Evolutionary conservation across 2,113 vertebrate species (phyloP).

Genomic region (Grallaria varia): DNA sequence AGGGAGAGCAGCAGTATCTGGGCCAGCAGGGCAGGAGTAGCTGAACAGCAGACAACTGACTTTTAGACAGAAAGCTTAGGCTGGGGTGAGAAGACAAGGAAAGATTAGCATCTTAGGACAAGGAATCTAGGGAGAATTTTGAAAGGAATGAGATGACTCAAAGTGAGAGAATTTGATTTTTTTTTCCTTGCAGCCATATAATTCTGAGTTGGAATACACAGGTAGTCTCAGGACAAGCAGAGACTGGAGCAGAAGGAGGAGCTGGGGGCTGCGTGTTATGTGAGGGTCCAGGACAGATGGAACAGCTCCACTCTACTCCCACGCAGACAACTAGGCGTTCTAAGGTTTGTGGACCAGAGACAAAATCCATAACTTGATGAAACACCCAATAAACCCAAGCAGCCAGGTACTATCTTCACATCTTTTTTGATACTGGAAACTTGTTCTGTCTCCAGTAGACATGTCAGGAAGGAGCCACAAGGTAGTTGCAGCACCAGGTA

Average conservation of each 20-base stretch:
- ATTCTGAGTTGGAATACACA: neutral
- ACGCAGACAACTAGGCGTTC: neutral
- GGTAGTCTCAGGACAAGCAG: neutral
- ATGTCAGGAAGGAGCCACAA: neutral
- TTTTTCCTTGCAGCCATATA: neutral
- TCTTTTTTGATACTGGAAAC: neutral
- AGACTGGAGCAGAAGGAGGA: neutral
- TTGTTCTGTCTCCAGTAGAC: neutral
- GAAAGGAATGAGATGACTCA: neutral
- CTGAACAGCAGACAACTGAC: neutral
- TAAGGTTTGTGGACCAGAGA: too few species aligned
- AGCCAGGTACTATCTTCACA: neutral
- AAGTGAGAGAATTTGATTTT: neutral
- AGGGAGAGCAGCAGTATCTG: neutral
- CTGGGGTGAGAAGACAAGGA: neutral
- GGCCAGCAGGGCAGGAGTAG: neutral
- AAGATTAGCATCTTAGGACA: neutral
- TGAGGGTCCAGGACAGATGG: too few species aligned
- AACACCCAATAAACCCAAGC: rapidly evolving
- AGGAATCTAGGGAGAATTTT: neutral
- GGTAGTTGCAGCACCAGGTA: neutral
- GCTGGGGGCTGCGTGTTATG: rapidly evolving
- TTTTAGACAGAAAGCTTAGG: neutral
- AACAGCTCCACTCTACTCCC: neutral
- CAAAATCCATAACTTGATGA: too few species aligned